Conservation (phyloP, 2,113 vertebrate genomes). For the Ameiurus melas region DNA sequence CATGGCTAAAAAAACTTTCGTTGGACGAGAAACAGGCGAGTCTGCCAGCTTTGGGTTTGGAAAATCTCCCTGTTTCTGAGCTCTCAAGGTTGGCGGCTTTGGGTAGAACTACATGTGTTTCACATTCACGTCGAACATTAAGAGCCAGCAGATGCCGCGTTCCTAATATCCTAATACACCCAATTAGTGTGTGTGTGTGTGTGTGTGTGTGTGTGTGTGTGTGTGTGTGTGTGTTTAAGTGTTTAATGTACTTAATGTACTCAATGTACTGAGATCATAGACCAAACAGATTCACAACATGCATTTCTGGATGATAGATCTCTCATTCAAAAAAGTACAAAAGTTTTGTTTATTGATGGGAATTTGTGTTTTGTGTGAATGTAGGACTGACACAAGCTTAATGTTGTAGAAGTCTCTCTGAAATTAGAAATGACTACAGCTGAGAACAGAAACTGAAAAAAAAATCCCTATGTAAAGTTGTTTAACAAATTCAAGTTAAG, state of each 20-base stretch:
- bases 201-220: slow-evolving; percentile 17
- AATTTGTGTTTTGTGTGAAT: not conserved
- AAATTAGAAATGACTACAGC: not conserved
- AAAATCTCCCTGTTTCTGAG: slow-evolving; percentile 34
- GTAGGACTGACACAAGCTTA: not conserved
- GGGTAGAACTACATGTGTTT: slow-evolving; percentile 31
- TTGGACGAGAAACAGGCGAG: slow-evolving; percentile 12
- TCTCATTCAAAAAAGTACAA: too few relatives aligned
- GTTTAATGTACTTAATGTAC: not conserved
- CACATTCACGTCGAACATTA: slow-evolving; percentile 31
- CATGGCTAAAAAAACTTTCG: not conserved
- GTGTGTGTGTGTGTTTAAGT: slow-evolving; percentile 22
- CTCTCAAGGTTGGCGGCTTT: slow-evolving; percentile 35
- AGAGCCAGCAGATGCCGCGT: slow-evolving; percentile 43
- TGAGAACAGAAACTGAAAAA: not conserved
- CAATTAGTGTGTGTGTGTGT: slow-evolving; percentile 24
- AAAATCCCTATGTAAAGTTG: too few relatives aligned
- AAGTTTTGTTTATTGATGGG: too few relatives aligned
- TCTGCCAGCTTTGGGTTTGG: slow-evolving; percentile 33
- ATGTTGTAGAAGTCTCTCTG: not conserved
- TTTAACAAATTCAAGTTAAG: too few relatives aligned
- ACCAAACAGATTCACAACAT: not conserved
- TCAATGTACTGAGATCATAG: not conserved
- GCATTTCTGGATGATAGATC: not conserved
- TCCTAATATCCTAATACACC: slow-evolving; percentile 36